These are phyloP conservation scores for Gallinago stenura DNA, from an alignment of 2,797 vertebrate species.

Conservation along the genomic window DNA sequence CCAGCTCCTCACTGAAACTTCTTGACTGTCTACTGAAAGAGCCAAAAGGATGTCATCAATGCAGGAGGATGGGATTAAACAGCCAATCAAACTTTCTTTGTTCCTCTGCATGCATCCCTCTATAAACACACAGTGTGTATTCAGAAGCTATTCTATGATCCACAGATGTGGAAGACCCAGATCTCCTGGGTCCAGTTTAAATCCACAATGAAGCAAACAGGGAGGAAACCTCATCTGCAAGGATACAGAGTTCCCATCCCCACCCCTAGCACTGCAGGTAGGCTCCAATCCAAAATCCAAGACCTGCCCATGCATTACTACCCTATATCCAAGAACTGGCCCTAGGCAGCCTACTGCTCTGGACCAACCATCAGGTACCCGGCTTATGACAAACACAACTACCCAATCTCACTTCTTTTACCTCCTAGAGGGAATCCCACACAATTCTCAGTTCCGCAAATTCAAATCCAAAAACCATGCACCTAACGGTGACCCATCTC, in stretches of 20 bases:
- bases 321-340: neutral
- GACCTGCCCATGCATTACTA: neutral
- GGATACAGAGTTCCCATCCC: neutral
- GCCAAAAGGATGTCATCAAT: neutral
- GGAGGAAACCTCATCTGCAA: neutral
- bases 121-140: rapidly evolving
- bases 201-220: rapidly evolving
- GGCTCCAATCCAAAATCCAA: neutral
- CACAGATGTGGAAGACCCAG: neutral
- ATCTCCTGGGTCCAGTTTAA: neutral
- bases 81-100: neutral
- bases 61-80: neutral
- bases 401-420: neutral
- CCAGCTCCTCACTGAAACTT: neutral
- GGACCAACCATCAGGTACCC: neutral
- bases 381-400: neutral
- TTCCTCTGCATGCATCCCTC: neutral
- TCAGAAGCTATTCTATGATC: neutral
- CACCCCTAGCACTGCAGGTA: neutral
- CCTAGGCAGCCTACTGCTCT: neutral
- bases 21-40: neutral
- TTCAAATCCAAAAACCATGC: neutral
- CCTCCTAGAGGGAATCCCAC: neutral
- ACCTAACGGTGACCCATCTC: neutral
- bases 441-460: neutral